These are phyloP conservation scores for Hydractinia echinata DNA, from an alignment of 30 jellyfish, hydroid and myxozoan genomes.

Conservation along the genomic window DNA sequence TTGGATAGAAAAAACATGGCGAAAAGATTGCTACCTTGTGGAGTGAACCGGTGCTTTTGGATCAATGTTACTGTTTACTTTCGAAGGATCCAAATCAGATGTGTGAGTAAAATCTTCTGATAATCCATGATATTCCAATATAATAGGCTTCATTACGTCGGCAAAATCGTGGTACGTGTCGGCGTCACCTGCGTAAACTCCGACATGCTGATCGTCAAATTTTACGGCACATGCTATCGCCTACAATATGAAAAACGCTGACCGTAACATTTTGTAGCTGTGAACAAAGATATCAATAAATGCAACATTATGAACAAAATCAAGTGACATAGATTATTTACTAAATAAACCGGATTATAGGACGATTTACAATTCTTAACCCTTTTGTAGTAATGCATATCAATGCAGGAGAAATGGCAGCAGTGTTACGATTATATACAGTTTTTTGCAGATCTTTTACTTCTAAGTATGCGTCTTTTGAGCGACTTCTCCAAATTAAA, in stretches of 20 bases:
- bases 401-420: too few species aligned
- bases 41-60: conserved; percentile 10
- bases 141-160: conserved; percentile 16
- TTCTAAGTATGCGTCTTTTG: too few species aligned
- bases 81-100: conserved; percentile 10
- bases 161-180: conserved; percentile 30
- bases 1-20: neutral
- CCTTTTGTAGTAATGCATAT: too few species aligned
- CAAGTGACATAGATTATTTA: too few species aligned
- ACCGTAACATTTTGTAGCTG: neutral
- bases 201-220: conserved; percentile 13
- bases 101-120: conserved; percentile 14
- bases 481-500: too few species aligned
- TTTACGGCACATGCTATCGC: conserved; percentile 17
- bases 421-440: too few species aligned
- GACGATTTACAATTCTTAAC: too few species aligned
- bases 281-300: too few species aligned
- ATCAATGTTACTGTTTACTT: neutral
- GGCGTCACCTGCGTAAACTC: conserved; percentile 32
- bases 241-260: neutral
- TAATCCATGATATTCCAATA: conserved; percentile 5
- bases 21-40: neutral
- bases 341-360: too few species aligned
- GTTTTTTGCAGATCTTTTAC: too few species aligned
- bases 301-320: too few species aligned